Percentiles rank a stretch among this genome's conserved stretches.
Evolutionary conservation across 2,888 invertebrate species (phyloP).

Genomic region (Papilio gigon): DNA sequence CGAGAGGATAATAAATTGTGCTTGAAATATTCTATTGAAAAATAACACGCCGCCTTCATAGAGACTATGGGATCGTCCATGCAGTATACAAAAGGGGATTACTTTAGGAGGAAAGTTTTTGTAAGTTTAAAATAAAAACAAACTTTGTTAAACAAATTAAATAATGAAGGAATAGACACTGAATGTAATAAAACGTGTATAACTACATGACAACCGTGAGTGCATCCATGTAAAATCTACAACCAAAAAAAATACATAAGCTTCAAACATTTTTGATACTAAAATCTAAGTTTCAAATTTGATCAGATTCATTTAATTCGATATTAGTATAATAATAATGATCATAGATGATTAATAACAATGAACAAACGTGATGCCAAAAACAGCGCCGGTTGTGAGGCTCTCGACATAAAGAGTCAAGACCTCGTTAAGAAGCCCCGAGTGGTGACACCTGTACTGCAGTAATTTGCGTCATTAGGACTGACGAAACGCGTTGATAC

Average conservation of each 20-base stretch:
- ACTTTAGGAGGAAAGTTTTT: background rate
- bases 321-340: too few relatives aligned
- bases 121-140: background rate
- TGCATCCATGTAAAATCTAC: too few relatives aligned
- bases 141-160: background rate
- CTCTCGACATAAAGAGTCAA: constrained; percentile 6
- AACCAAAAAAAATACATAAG: too few relatives aligned
- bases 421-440: constrained; percentile 11
- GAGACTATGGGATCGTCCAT: constrained; percentile 12
- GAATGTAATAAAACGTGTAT: too few relatives aligned
- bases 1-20: constrained; percentile 38
- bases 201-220: too few relatives aligned
- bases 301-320: too few relatives aligned
- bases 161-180: background rate
- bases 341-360: background rate
- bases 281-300: too few relatives aligned
- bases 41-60: constrained; percentile 25
- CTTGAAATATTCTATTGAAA: constrained; percentile 37
- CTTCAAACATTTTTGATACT: too few relatives aligned
- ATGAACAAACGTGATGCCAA: constrained; percentile 1
- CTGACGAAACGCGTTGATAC: constrained; percentile 27
- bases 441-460: constrained; percentile 35
- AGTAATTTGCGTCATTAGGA: constrained; percentile 38
- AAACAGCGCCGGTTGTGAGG: constrained; percentile 5
- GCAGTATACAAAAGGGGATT: background rate